Percentiles rank a stretch among this genome's conserved stretches.
phyloP scores from a whole-genome alignment of 1,140 invertebrate species.

The Ephestia elutella region DNA sequence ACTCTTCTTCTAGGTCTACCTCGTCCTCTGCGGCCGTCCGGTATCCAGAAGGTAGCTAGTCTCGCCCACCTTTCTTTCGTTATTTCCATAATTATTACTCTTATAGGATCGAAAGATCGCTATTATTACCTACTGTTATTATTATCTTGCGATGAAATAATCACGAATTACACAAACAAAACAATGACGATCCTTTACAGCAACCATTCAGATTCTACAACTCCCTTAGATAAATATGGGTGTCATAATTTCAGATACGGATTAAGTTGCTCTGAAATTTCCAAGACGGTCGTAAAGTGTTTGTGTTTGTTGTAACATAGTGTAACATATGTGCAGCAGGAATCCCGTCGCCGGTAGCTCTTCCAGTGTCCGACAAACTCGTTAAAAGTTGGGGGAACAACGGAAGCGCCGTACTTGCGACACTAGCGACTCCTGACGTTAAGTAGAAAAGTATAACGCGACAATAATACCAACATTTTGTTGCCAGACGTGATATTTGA shows the following conservation, averaged over 20 bases:
- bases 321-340: conserved; percentile 31
- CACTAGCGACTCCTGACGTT: conserved; percentile 63
- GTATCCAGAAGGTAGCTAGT: no score
- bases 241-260: conserved; percentile 10
- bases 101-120: no score
- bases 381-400: conserved; percentile 72
- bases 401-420: conserved; percentile 60
- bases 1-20: no score
- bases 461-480: conserved; percentile 71
- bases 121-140: no score
- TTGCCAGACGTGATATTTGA: conserved; percentile 57
- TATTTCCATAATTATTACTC: no score
- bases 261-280: conserved; percentile 9
- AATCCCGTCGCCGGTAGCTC: conserved; percentile 34
- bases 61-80: no score
- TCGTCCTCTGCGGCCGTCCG: no score
- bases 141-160: no score
- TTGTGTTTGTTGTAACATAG: conserved; percentile 21
- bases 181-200: not conserved
- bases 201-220: not conserved
- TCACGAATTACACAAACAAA: not conserved
- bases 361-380: conserved; percentile 67
- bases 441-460: conserved; percentile 69
- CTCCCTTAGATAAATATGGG: not conserved
- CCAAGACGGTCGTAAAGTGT: conserved; percentile 4